phyloP scores from a whole-genome alignment of 2,113 vertebrate genomes.

The Euleptes europaea region DNA sequence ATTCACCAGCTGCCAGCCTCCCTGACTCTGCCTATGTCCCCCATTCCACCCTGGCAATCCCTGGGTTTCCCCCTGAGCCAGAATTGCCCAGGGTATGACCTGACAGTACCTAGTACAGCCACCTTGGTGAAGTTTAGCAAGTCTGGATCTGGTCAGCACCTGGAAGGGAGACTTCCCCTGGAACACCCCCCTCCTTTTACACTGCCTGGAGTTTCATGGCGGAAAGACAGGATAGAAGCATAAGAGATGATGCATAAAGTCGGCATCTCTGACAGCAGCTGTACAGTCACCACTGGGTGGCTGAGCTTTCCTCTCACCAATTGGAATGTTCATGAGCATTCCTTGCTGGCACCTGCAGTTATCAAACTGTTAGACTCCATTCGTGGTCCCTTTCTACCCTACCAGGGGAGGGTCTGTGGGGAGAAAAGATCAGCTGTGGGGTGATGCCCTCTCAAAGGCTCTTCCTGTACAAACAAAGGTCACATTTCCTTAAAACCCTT shows the following conservation, averaged over 20 bases:
- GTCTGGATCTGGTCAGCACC: no score
- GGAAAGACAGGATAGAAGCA: no score
- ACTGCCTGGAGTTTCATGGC: no score
- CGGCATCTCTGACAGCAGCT: neutral
- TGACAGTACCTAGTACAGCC: no score
- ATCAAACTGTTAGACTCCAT: neutral
- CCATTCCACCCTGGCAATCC: neutral
- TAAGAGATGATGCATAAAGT: no score
- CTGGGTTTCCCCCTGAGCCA: neutral
- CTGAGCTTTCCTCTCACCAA: neutral
- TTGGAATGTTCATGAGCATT: neutral
- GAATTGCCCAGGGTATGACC: no score
- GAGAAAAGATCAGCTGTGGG: neutral
- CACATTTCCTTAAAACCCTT: neutral
- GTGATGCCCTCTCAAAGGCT: neutral
- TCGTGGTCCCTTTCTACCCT: neutral
- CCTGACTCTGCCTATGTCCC: neutral
- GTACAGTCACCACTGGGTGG: no score
- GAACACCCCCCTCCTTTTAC: no score
- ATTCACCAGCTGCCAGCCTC: no score
- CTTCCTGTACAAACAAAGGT: neutral
- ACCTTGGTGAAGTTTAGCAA: no score
- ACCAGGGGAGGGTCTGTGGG: no score
- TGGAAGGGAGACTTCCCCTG: no score
- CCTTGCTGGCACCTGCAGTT: neutral